These are phyloP conservation scores for Cerastis rubricosa DNA, from an alignment of 2,888 invertebrate genomes.

Conservation along the genomic window DNA sequence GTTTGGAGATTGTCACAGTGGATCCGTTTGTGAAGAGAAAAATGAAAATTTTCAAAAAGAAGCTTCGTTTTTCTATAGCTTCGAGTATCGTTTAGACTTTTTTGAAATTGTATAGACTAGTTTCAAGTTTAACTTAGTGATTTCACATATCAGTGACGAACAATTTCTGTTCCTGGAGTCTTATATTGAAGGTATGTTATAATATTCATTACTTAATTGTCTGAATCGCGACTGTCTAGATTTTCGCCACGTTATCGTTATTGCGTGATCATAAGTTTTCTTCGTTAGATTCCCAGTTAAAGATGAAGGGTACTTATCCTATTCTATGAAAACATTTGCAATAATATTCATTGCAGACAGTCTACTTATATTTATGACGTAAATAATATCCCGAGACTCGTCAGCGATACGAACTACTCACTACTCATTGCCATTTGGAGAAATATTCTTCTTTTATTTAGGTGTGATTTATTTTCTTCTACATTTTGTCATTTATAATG, in stretches of 20 bases:
- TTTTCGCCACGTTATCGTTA: too few species aligned
- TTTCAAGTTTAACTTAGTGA: slow-evolving; percentile 45
- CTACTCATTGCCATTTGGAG: neutral
- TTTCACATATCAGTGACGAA: slow-evolving; percentile 73
- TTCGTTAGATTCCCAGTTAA: neutral
- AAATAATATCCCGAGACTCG: neutral
- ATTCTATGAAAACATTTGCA: neutral
- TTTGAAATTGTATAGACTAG: slow-evolving; percentile 52
- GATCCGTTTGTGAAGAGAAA: slow-evolving; percentile 87
- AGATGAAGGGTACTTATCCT: neutral
- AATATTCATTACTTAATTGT: neutral
- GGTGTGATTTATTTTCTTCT: neutral
- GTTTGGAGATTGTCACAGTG: slow-evolving; percentile 75
- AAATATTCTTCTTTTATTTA: neutral
- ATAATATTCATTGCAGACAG: too few species aligned
- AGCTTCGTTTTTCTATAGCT: slow-evolving; percentile 87
- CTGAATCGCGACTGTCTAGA: neutral
- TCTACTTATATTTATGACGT: neutral
- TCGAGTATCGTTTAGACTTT: slow-evolving; percentile 71
- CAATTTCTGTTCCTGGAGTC: slow-evolving; percentile 25
- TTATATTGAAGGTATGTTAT: slow-evolving; percentile 49
- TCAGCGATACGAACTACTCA: neutral
- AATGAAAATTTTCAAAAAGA: slow-evolving; percentile 89
- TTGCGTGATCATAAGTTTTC: neutral
- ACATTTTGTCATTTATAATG: neutral